Evolutionary conservation across 2,113 vertebrate species (phyloP).

Genomic region (Cinclus cinclus): DNA sequence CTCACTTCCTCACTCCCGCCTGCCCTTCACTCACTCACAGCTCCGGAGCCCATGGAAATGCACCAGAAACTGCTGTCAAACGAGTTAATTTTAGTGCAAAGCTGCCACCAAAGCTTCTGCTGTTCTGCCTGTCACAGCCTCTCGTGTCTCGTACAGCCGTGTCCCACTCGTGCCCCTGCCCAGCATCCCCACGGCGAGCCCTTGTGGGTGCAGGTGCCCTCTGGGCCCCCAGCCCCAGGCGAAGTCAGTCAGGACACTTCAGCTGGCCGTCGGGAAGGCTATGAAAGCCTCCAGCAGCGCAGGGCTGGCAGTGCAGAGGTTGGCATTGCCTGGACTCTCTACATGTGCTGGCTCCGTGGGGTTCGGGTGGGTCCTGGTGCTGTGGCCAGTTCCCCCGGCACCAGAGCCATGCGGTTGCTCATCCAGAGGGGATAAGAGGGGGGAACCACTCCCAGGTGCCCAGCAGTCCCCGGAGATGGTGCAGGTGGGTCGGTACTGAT

Average conservation of each 20-base stretch:
- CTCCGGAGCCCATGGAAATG: not conserved
- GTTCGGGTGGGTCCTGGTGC: not conserved
- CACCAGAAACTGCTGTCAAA: not conserved
- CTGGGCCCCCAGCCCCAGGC: not conserved
- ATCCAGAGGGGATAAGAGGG: not conserved
- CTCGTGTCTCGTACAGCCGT: not conserved
- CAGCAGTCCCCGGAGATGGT: not conserved
- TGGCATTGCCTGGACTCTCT: not conserved
- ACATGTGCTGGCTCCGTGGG: not conserved
- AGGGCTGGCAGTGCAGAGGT: accelerated
- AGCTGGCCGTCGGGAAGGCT: accelerated
- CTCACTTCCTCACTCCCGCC: not conserved
- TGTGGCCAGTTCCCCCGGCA: too few species aligned
- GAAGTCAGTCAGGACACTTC: not conserved
- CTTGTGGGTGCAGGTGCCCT: not conserved
- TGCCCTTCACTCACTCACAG: not conserved
- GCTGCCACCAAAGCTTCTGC: not conserved
- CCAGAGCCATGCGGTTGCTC: not conserved
- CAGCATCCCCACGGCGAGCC: accelerated
- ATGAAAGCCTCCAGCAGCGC: not conserved
- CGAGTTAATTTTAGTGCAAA: conserved; percentile 28
- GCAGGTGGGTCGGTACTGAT: not conserved
- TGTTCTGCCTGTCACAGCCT: not conserved
- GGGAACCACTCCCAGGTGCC: accelerated
- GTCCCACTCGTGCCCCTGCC: accelerated